Percentiles rank a stretch among this genome's conserved stretches.
phyloP scores from a whole-genome alignment of 2,797 vertebrate genomes.

The Acestrorhynchus altus region DNA sequence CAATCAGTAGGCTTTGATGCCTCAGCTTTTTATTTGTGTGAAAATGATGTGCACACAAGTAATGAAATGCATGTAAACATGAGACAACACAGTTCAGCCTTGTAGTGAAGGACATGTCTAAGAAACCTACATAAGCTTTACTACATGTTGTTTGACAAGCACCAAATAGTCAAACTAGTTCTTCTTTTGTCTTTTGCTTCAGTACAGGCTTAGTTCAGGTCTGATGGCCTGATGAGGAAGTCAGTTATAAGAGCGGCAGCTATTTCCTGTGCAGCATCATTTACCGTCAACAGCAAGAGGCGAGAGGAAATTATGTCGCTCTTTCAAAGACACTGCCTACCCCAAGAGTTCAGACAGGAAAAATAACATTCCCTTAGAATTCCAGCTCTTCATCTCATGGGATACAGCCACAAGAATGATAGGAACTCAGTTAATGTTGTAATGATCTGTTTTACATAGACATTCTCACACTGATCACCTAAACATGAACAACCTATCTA shows the following conservation, averaged over 20 bases:
- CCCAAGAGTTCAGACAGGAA: conserved; percentile 14
- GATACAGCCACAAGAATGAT: conserved; percentile 25
- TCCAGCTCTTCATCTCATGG: conserved; percentile 20
- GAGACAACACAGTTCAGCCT: too few species aligned
- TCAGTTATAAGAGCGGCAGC: not conserved
- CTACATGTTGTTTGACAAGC: not conserved
- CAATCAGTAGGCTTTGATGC: not conserved
- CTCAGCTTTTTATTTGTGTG: not conserved
- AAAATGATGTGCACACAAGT: too few species aligned
- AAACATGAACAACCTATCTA: too few species aligned
- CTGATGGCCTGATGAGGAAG: not conserved
- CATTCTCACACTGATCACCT: not conserved
- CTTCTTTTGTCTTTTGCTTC: not conserved
- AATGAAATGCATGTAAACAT: too few species aligned
- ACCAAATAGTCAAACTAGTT: not conserved
- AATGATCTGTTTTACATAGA: not conserved
- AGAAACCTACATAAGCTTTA: not conserved
- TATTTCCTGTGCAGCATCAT: conserved; percentile 29
- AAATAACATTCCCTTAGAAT: conserved; percentile 28
- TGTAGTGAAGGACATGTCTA: too few species aligned
- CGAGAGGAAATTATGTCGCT: conserved; percentile 28
- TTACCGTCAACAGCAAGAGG: not conserved
- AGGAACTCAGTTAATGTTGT: conserved; percentile 4
- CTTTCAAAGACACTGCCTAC: not conserved
- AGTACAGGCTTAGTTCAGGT: not conserved